Conservation (phyloP, 2,113 vertebrate species). For the Esox niger region DNA sequence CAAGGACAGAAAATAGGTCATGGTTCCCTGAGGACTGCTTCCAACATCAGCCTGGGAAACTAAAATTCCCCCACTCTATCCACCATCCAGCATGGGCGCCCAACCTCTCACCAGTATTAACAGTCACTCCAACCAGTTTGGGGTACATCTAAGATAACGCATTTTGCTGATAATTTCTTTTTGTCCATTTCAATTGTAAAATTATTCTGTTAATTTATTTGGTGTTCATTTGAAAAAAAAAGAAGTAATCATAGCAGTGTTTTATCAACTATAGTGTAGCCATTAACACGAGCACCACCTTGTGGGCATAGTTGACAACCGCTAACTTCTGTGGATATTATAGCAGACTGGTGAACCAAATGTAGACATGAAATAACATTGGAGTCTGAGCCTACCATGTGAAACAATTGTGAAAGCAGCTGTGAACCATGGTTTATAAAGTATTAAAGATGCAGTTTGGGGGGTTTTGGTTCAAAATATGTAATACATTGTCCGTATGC, state of each 20-base stretch:
- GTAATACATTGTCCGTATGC: too few species aligned
- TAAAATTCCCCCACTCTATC: not conserved
- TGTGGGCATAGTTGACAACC: constrained; percentile 22
- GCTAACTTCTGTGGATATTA: not conserved
- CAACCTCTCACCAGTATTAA: not conserved
- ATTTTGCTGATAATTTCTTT: constrained; percentile 9
- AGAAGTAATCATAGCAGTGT: not conserved
- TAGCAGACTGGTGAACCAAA: not conserved
- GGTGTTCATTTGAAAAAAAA: constrained; percentile 1
- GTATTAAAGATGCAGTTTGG: constrained; percentile 8
- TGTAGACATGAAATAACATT: too few species aligned
- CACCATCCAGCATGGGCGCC: not conserved
- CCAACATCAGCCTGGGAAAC: not conserved
- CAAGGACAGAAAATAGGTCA: not conserved
- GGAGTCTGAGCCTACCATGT: not conserved
- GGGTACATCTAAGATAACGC: not conserved
- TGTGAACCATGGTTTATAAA: constrained; percentile 7
- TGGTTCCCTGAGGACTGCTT: not conserved
- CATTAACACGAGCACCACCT: constrained; percentile 30
- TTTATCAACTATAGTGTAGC: not conserved
- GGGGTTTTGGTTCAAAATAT: too few species aligned
- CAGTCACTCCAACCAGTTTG: not conserved
- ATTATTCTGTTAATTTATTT: not conserved
- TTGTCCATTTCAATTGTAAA: not conserved
- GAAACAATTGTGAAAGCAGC: not conserved